Conservation (phyloP, 1,140 invertebrate species). For the Nomia melanderi region DNA sequence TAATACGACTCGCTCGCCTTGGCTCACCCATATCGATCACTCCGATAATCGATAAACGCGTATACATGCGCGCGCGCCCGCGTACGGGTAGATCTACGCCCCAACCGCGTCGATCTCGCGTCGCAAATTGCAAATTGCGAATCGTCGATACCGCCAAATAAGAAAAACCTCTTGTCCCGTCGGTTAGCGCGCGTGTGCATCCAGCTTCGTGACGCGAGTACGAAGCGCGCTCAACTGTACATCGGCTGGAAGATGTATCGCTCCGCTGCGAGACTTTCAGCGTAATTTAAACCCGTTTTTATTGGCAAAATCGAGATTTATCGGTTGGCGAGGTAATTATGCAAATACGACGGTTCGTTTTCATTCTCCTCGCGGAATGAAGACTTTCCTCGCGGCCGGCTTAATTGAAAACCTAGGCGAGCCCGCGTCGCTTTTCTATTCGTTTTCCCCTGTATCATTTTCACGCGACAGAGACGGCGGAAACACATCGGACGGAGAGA, state of each 20-base stretch:
- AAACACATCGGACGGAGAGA: neutral
- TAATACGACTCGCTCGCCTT: conserved; percentile 75
- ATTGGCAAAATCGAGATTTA: conserved; percentile 37
- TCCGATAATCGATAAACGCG: conserved; percentile 72
- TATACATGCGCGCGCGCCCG: conserved; percentile 39
- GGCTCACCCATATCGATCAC: conserved; percentile 75
- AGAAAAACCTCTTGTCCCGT: conserved; percentile 33
- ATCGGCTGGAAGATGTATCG: conserved; percentile 5
- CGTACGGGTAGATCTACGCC: conserved; percentile 47
- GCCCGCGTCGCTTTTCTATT: too few species aligned
- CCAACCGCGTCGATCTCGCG: neutral
- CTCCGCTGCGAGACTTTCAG: neutral
- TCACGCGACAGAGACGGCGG: neutral
- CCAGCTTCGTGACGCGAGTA: conserved; percentile 15
- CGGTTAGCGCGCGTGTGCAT: conserved; percentile 1
- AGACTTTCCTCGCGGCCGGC: neutral
- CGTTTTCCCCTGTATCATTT: neutral
- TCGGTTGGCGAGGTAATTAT: conserved; percentile 20
- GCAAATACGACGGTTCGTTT: conserved; percentile 16
- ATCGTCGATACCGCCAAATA: conserved; percentile 39
- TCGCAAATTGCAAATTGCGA: conserved; percentile 47
- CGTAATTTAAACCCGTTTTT: conserved; percentile 20
- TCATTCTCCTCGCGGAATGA: neutral
- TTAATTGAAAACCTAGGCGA: neutral
- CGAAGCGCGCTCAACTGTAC: conserved; percentile 3